Evolutionary conservation across 2,888 invertebrate genomes (phyloP), one percentile per base, ranked within the genome.

Genomic region (Phasia obesa): DNA sequence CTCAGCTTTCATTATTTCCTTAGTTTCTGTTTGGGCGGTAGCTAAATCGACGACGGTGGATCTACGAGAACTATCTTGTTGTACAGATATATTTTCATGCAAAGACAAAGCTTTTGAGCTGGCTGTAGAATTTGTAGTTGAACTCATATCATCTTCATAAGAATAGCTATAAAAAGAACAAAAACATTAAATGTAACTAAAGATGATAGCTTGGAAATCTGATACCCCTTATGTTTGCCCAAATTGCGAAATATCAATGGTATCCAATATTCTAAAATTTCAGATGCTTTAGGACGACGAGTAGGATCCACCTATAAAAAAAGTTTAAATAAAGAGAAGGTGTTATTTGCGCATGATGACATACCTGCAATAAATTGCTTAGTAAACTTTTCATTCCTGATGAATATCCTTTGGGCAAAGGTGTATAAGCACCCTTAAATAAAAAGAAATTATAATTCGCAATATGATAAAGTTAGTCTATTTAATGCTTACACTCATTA

Each of bases 401-500:
- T 3, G 94, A 94, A 89, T 95, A 96, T 62, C 93, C 93, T 4
- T 93, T 92, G 13, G 94, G 94, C 51, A 95, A 92, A 0, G 94
- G 93, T 19, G 94, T 93, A 90, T 94, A 95, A 62, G 94, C 93
- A 49, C 94, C 95, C 94, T 94, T 84, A 27, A 85, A 88, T 59
- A 2, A 31, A 53, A 64, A 31, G 11, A 35, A 47, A 31, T 47
- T 35, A 31, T 42, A 7, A 69, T 60, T 23, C 7, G 7, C 11
- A 21, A 0, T 31, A n/a, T 21, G 2, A 51, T n/a, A 3, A n/a
- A 51, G 9, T 35, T 0, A 42, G 27, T n/a, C 1, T 5, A 47
- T 53, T 64, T 27, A 2, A 11, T 42, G 82, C 85, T 73, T 88
- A 94, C 94, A 89, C 93, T 93, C 93, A 95, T 94, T 47, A 96